These are phyloP conservation scores for Synergus umbraculus DNA, from an alignment of 2,888 invertebrate species.

Conservation along the genomic window DNA sequence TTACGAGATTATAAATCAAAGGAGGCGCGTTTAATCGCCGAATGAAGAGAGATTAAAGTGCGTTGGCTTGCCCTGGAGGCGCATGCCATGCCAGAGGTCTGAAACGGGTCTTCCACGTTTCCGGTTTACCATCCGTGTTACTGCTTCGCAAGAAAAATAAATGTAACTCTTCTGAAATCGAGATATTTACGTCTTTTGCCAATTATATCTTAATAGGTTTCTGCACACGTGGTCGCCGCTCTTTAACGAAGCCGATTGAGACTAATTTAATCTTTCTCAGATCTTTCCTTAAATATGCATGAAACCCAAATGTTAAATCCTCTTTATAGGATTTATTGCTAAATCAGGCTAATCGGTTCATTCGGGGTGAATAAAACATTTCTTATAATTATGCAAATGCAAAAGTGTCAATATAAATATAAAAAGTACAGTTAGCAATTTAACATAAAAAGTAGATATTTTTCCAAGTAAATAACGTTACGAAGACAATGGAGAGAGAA, in stretches of 20 bases:
- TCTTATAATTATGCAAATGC: not conserved
- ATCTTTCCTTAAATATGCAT: not conserved
- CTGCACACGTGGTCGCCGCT: not conserved
- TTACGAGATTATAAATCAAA: conserved; percentile 69
- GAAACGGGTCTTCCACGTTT: conserved; percentile 19
- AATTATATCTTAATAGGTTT: not conserved
- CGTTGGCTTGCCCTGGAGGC: conserved; percentile 46
- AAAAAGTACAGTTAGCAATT: not conserved
- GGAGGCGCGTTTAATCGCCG: conserved; percentile 64
- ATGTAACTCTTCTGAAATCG: not conserved
- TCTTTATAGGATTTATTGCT: not conserved
- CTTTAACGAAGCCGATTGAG: not conserved
- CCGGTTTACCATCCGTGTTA: conserved; percentile 17
- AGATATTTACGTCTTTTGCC: not conserved
- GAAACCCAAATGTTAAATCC: not conserved
- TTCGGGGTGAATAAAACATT: not conserved
- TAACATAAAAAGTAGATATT: not conserved
- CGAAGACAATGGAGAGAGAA: conserved; percentile 26
- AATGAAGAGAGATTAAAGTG: conserved; percentile 62
- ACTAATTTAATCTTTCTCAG: not conserved
- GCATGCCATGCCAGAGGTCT: conserved; percentile 19
- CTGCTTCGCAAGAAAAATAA: not conserved
- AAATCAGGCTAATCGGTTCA: not conserved
- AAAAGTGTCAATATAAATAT: not conserved
- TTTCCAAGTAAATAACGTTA: not conserved